These are phyloP conservation scores for Cnemophilus loriae DNA, from an alignment of 2,113 vertebrate species.

Conservation along the genomic window DNA sequence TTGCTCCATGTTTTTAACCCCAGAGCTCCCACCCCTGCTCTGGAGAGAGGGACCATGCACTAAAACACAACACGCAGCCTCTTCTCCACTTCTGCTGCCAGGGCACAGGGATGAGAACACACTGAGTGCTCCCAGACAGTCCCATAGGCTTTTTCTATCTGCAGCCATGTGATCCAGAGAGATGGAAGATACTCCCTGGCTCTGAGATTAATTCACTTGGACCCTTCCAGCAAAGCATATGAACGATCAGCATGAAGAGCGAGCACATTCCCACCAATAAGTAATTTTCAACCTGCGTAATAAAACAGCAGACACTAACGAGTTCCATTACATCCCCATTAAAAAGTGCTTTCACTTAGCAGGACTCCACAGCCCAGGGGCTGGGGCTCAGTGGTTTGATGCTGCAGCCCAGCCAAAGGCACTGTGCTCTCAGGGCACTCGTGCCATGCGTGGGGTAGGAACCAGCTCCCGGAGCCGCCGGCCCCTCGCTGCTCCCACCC, in stretches of 20 bases:
- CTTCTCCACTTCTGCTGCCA: neutral
- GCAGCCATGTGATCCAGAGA: neutral
- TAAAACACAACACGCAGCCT: rapidly evolving
- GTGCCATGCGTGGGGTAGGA: rapidly evolving
- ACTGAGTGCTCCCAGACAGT: rapidly evolving
- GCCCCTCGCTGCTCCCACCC: neutral
- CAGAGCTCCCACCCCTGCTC: neutral
- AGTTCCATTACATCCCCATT: constrained; percentile 12
- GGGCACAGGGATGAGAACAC: neutral
- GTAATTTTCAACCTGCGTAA: neutral
- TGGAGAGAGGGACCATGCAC: neutral
- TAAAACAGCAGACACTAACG: constrained; percentile 4
- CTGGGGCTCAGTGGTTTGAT: neutral
- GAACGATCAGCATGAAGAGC: neutral
- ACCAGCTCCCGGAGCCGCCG: rapidly evolving
- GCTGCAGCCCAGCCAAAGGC: neutral
- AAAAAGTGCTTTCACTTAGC: neutral
- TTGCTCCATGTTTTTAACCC: neutral
- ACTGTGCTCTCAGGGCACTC: neutral
- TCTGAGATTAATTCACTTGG: neutral
- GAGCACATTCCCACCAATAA: neutral
- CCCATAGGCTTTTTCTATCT: neutral
- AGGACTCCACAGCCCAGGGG: neutral
- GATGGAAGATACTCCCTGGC: neutral
- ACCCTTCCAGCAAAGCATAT: neutral